Base-by-base conservation (phyloP, 1,140 invertebrate species). In the Leptinotarsa lineolata region DNA sequence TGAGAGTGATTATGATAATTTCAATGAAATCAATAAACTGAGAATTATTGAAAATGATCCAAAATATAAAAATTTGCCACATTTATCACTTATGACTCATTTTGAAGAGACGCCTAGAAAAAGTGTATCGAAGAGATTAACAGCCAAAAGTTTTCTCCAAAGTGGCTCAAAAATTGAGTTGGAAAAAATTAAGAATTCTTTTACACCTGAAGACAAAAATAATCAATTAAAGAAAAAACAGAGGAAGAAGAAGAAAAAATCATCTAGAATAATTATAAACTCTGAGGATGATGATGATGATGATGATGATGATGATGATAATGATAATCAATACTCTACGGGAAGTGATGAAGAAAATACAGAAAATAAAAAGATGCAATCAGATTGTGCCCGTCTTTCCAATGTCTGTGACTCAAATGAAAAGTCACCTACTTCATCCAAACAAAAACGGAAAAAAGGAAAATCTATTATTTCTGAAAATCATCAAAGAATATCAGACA, bases 1-100 rank as follows among this genome's bases (percentile, higher is more conserved):
- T 15, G 80, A 81, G 65, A 82, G 79, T 72, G 81, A 82, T 72
- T 79, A 78, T 75, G 77, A 80, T 24, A 12, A 39, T 18, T 5
- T 18, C 48, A 54, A 18, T 16, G 48, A 54, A 54, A 54, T 54
- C n/a, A 18, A 54, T 13, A 16, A 18, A 15, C 1, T 15, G 15
- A 54, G 6, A 13, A 54, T 54, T 5, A 39, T 66, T 18, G 54
- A 67, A 22, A 48, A 46, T 60, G 54, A 75, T 54, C 54, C 74
- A 61, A 74, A 44, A 66, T n/a, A 15, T 16, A 76, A 76, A 60
- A 74, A 75, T 54, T 76, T 81, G 48, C 80, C 80, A 15, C 63
- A 76, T 73, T 76, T 81, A 60, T 77, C 77, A 54, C 77, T 76
- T n/a, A 79, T 80, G 72, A 39, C 65, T 6, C 20, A 44, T 67